Conservation (phyloP, 2,113 vertebrate species). For the Lichenostomus cassidix region DNA sequence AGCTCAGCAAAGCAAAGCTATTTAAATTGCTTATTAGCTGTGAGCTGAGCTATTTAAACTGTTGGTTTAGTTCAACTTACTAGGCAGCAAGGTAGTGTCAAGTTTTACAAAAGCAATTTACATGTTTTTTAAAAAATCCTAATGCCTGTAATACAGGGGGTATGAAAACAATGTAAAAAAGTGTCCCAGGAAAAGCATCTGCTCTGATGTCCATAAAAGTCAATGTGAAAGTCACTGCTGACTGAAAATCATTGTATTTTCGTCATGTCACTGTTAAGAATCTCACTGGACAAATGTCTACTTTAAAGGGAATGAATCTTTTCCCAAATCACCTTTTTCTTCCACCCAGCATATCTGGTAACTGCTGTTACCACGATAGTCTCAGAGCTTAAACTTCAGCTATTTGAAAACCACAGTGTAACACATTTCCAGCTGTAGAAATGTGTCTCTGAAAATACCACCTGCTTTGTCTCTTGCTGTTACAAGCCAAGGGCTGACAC, state of each 20-base stretch:
- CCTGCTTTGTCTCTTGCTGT: neutral
- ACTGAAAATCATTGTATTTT: neutral
- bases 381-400: neutral
- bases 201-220: neutral
- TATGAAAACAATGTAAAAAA: neutral
- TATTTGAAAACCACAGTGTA: neutral
- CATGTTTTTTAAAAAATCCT: neutral
- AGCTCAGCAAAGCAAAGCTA: conserved; percentile 52
- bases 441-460: neutral
- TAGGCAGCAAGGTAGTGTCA: neutral
- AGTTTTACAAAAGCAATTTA: neutral
- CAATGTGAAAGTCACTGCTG: neutral
- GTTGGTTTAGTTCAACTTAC: conserved; percentile 34
- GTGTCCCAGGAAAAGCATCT: neutral
- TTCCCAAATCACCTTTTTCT: neutral
- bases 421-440: neutral
- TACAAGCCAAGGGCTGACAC: neutral
- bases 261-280: neutral
- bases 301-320: neutral
- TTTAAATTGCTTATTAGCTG: conserved; percentile 64
- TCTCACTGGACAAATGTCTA: neutral
- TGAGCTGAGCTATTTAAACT: conserved; percentile 50
- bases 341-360: neutral
- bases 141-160: neutral
- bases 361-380: neutral